Evolutionary conservation across 2,888 invertebrate species (phyloP), one percentile per base, ranked within the genome.

Genomic region (Xestia c-nigrum): DNA sequence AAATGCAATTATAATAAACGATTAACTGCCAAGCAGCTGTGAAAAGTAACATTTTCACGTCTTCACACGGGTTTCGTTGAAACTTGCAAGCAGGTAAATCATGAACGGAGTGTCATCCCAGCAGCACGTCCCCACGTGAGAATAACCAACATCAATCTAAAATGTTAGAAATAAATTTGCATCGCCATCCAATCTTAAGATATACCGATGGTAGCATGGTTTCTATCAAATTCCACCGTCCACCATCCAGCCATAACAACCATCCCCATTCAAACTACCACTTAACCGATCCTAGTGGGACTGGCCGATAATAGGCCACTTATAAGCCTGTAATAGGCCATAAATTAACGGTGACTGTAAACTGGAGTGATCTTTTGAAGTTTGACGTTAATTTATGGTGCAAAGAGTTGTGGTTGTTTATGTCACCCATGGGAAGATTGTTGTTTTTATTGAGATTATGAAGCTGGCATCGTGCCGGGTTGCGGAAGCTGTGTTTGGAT

Each of bases 321-420:
- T 71, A 76, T 66, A 80, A 38, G 50, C 43, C 70, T n/a, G 72
- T 83, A 73, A 81, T 78, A 78, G 73, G 21, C 21, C 64, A 70
- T 83, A 83, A 81, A 81, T 82, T 77, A 68, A 72, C 19, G n/a
- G 21, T 19, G 67, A 52, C 77, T 50, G 50, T 81, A 78, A 68
- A 74, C 63, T 46, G 21, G 67, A 67, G 85, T 0, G 83, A 65
- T 70, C 88, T 92, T 81, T 90, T 93, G 77, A 92, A 94, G 85
- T 96, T 94, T 3, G 94, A 92, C 3, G 93, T 95, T 16, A 94
- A 88, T 84, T 94, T 92, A 77, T 79, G 38, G 59, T n/a, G 76
- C 50, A 69, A 65, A 72, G 76, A 69, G 71, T 31, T 81, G 80
- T 69, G 79, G 84, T 75, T 57, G 59, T 68, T 74, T 76, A 86